Evolutionary conservation across 2,797 vertebrate species (phyloP), one percentile per base, ranked within the genome.

Genomic region (Coranthus polyacanthus): DNA sequence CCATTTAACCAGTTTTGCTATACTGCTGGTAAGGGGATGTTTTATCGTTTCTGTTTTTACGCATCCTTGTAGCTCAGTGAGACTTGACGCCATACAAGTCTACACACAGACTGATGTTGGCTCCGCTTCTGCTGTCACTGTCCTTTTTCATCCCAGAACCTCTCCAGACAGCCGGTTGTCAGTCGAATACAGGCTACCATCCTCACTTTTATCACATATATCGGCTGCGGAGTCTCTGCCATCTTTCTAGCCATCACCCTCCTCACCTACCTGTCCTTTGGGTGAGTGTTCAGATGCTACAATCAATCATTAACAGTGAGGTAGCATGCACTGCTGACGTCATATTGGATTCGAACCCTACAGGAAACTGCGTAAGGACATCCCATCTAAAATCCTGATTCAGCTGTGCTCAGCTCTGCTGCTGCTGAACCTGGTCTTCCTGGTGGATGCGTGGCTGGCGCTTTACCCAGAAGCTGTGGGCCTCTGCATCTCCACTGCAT

Each of bases 361-460:
- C 80, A 99, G 97, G 80, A 99, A 97, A 92, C 89, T 99, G 52
- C 95, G 96, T 37, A 97, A 95, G 83, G 97, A 99, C 89, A 96
- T 96, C 12, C 97, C 97, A 4, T 97, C 97, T 53, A 99, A 98
- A 93, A 98, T 99, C 77, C 93, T 98, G 34, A 98, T 98, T 87
- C 96, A 99, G 66, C 89, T 98, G 46, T 98, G 96, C 76, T 22
- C 94, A 71, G 94, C 97, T 2, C 86, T 98, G 81, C 94, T 98
- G 72, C 74, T 98, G 7, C 92, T 98, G 13, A 98, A 98, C 75
- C 78, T 99, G 65, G 92, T 93, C 69, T 99, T 98, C 78, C 95
- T 99, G 42, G 84, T 98, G 62, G 95, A 98, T 32, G 93, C 97
- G 0, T 99, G 97, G 97, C 92, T 98, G 75, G 95, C 97, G 0